phyloP scores from a whole-genome alignment of 2,888 invertebrate species.

The Caenorhabditis panamensis region DNA sequence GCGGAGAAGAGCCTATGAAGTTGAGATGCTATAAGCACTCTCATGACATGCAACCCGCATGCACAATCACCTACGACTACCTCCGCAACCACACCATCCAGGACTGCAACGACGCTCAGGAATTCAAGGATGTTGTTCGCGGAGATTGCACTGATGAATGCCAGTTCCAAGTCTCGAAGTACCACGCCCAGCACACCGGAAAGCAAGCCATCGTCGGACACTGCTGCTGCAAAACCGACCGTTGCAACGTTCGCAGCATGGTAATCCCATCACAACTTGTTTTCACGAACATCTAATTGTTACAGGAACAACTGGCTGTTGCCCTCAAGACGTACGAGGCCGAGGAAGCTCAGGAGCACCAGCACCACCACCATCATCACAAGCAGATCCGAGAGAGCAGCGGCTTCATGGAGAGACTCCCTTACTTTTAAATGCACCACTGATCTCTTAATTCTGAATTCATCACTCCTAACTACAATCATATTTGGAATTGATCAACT shows the following conservation, averaged over 20 bases:
- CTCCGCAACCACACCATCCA: too few species aligned
- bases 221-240: constrained; percentile 3
- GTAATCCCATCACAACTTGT: background rate
- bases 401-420: background rate
- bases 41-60: too few species aligned
- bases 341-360: background rate
- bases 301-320: background rate
- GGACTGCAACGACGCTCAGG: background rate
- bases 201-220: background rate
- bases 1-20: too few species aligned
- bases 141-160: constrained; percentile 5
- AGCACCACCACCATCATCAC: background rate
- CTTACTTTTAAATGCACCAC: background rate
- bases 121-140: constrained; percentile 24
- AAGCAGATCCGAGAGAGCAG: background rate
- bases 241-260: background rate
- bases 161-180: background rate
- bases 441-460: background rate
- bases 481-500: too few species aligned
- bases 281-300: background rate
- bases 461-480: background rate
- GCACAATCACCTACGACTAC: too few species aligned
- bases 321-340: background rate
- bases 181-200: background rate
- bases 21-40: too few species aligned